Base-by-base conservation (phyloP, 2,113 vertebrate genomes). In the Labrus mixtus region DNA sequence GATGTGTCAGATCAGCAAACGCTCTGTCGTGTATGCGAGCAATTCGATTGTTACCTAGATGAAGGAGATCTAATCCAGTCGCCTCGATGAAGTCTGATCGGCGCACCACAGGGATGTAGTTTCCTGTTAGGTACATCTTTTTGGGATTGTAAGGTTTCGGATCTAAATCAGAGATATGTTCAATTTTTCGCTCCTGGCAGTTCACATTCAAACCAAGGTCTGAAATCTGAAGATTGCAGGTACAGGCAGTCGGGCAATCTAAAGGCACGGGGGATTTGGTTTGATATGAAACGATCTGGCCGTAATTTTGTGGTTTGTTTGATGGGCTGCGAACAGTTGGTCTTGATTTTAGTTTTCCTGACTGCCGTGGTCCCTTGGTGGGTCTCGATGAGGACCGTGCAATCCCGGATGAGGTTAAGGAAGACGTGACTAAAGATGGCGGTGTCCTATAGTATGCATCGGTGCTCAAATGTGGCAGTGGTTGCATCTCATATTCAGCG, bases 251-350 rank as follows among this genome's bases (percentile, higher is more conserved):
- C 50, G 98, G 98, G 71, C 98, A 99, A 87, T 98, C 98, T 94
- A 98, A 96, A 96, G 98, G 96, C 95, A 99, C 97, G 6, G 98
- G 97, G 74, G 98, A 97, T 95, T 98, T 99, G 87, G 98, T 99
- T 94, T 99, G 98, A 91, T 96, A 98, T 67, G 97, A 96, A 88
- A 98, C 94, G 83, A 97, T 98, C 75, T 97, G 97, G 57, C 96
- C 97, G 15, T 96, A 97, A 82, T 97, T 97, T 87, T 96, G 96
- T 68, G 96, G 93, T 86, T 97, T 97, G 90, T 96, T 96, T 2
- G 95, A 95, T 29, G 95, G 94, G 55, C 94, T 79, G 29, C 96
- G 94, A 20, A 96, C 94, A 8, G 97, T 98, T 67, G 97, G 96
- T 58, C 96, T 96, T 68, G 96, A 95, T 81, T 97, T 95, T 4